Conservation (phyloP, 2,888 invertebrate species). For the Erannis defoliaria region DNA sequence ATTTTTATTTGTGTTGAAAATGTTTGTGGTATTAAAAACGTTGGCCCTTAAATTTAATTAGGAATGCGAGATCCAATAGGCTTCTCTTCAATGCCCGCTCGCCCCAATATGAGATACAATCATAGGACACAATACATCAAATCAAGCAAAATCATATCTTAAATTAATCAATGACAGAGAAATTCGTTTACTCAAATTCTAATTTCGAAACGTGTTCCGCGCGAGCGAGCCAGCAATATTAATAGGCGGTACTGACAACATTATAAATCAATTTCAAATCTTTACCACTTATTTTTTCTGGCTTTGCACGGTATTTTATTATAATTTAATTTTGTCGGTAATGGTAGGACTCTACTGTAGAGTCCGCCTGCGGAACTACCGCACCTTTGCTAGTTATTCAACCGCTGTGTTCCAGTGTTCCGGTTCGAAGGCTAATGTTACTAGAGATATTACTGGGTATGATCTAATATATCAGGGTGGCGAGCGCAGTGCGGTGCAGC, state of each 20-base stretch:
- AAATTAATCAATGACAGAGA: constrained; percentile 40
- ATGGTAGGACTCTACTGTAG: no score
- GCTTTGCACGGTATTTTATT: neutral
- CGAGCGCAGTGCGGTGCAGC: no score
- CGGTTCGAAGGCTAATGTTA: no score
- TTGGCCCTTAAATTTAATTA: neutral
- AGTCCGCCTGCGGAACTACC: no score
- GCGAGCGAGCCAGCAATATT: constrained; percentile 24
- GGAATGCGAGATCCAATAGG: neutral
- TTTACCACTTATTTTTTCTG: neutral
- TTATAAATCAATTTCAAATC: constrained; percentile 39
- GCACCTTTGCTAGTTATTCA: no score
- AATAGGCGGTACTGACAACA: constrained; percentile 25
- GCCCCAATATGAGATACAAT: constrained; percentile 1
- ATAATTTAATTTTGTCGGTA: no score
- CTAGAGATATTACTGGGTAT: no score
- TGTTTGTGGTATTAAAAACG: no score
- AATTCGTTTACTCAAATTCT: constrained; percentile 37
- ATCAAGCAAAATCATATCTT: constrained; percentile 28
- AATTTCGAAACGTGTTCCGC: constrained; percentile 34
- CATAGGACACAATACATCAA: constrained; percentile 30
- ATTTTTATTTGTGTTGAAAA: no score
- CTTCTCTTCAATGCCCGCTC: neutral
- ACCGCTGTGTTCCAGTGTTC: no score
- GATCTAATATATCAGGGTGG: no score